Conservation (phyloP, 2,797 vertebrate species). For the Sebastes steindachneri region DNA sequence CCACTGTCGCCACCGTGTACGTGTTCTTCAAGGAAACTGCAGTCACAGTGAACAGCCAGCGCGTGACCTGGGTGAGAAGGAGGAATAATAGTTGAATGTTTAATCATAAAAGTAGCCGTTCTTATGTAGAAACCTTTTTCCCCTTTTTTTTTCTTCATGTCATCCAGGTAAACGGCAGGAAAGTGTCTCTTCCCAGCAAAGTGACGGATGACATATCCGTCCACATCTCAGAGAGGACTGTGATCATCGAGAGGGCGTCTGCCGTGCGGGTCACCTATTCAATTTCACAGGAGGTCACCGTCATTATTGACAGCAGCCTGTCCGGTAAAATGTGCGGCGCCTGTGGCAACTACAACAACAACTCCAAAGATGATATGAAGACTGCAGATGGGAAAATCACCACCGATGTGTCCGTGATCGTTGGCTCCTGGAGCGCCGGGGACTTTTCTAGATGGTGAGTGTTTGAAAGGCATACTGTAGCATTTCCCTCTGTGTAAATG, state of each 20-base stretch:
- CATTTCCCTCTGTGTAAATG: neutral
- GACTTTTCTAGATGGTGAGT: slow-evolving; percentile 86
- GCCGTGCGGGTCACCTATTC: slow-evolving; percentile 74
- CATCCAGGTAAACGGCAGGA: slow-evolving; percentile 82
- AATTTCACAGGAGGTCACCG: slow-evolving; percentile 60
- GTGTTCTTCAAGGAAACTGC: slow-evolving; percentile 71
- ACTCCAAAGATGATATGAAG: slow-evolving; percentile 73
- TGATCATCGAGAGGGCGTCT: slow-evolving; percentile 66
- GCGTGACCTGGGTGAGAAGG: slow-evolving; percentile 82
- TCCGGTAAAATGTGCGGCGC: slow-evolving; percentile 76
- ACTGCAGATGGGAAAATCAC: slow-evolving; percentile 57
- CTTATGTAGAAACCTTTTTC: neutral
- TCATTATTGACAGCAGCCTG: slow-evolving; percentile 65
- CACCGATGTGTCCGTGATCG: slow-evolving; percentile 46
- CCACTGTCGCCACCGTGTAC: slow-evolving; percentile 51
- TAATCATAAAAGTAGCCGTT: neutral
- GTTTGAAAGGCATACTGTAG: neutral
- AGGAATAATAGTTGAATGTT: neutral
- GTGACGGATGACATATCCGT: slow-evolving; percentile 52
- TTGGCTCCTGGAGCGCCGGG: slow-evolving; percentile 78
- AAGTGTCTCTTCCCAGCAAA: slow-evolving; percentile 66
- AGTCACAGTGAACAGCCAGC: slow-evolving; percentile 75
- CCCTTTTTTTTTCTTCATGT: neutral
- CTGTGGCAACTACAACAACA: slow-evolving; percentile 85
- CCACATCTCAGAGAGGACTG: slow-evolving; percentile 53